Base-by-base conservation (phyloP, 2,113 vertebrate genomes). In the Cyanoramphus novaezelandiae region DNA sequence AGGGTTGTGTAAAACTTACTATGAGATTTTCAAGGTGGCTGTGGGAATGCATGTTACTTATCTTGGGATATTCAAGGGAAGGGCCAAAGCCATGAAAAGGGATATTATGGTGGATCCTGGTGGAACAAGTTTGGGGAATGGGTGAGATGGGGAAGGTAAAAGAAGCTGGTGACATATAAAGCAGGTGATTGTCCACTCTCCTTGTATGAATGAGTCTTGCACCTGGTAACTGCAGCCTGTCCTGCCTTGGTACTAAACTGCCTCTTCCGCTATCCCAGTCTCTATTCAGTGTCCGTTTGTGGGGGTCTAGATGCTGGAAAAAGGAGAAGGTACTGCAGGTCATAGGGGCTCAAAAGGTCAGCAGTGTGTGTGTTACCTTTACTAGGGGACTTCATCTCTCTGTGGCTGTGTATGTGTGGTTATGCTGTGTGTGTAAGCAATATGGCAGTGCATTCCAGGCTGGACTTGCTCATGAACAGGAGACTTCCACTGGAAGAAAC, bases 331-430 rank as follows among this genome's bases (percentile, higher is more conserved):
- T 17, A 64, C 35, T 29, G 12, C 13, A 62, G 19, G 2, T 59
- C 16, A 33, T 4, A 65, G 19, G 1, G 17, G 6, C 13, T 11
- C 5, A 10, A 47, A 47, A 7, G 17, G 7, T 20, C 13, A 20
- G 37, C 3, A 3, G 1, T 13, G 1, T 14, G 13, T 16, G 11
- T n/a, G 6, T 7, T 44, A 1, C 11, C 10, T 49, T 80, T 55
- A 31, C 37, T 28, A 23, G 7, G 12, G 8, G 17, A 57, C 35
- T 76, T 80, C 15, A 49, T 29, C 10, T 70, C 8, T 41, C 7
- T 31, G 8, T 53, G 17, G 29, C 13, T 27, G 3, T 35, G 8
- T 49, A 6, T 24, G 28, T 1, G 7, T 25, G 10, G 11, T 31
- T 44, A 4, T 5, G 9, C 15, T 69, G 20, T 49, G 24, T 43